Percentiles rank a stretch among this genome's conserved stretches.
These are phyloP conservation scores for Spodoptera frugiperda DNA, from an alignment of 1,140 invertebrate genomes.

Conservation along the genomic window DNA sequence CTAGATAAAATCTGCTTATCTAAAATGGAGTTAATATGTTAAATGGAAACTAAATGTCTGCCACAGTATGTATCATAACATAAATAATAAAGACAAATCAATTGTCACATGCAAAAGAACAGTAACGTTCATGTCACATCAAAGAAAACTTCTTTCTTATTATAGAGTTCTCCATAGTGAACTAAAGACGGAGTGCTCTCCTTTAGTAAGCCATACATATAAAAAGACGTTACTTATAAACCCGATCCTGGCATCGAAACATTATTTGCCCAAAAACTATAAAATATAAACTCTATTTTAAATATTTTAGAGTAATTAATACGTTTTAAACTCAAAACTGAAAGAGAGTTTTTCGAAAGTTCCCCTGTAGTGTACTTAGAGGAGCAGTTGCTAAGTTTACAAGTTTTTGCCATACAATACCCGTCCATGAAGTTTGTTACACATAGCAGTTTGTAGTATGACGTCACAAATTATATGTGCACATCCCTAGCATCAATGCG, in stretches of 20 bases:
- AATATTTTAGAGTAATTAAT: not conserved
- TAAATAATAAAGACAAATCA: no score
- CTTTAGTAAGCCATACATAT: no score
- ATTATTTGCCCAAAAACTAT: not conserved
- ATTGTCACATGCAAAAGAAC: no score
- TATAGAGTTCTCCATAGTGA: no score
- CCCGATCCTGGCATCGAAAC: not conserved
- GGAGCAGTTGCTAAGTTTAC: conserved; percentile 3
- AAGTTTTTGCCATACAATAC: conserved; percentile 19
- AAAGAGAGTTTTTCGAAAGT: conserved; percentile 1
- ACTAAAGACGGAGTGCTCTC: no score
- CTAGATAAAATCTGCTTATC: no score
- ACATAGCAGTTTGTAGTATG: conserved; percentile 17
- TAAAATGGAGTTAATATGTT: no score
- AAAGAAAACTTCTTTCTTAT: not conserved
- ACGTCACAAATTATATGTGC: conserved; percentile 15
- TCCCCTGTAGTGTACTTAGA: conserved; percentile 1
- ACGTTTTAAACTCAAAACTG: conserved; percentile 2
- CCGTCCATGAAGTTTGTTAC: conserved; percentile 12
- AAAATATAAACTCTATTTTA: not conserved
- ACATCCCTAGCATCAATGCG: conserved; percentile 1
- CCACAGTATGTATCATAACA: no score
- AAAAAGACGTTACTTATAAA: no score
- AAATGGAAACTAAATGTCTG: no score
- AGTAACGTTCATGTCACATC: no score